Base-by-base conservation (phyloP, 2,888 invertebrate species). In the Epinotia brunnichana region DNA sequence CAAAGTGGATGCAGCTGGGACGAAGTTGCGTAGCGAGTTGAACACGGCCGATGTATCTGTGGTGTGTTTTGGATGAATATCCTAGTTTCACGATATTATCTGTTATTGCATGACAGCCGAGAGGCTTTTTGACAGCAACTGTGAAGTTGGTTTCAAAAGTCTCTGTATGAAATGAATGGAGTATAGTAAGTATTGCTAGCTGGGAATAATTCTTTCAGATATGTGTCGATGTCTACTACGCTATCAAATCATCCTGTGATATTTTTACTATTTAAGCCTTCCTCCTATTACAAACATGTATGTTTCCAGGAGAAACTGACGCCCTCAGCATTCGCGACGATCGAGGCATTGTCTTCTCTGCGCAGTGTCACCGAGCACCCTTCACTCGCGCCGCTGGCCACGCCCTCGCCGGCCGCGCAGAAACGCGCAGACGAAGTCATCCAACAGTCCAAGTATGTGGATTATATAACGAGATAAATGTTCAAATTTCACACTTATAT, bases 371-470 rank as follows among this genome's bases (percentile, higher is more conserved):
- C 82, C 2, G 83, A 83, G 24, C 76, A 80, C 2, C 81, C 82
- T 0, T 74, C 80, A 0, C 74, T 83, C 5, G 76, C 81, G 17
- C 87, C 88, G 0, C 59, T 54, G 0, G 76, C 74, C 0, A 74
- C 68, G 0, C 71, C 76, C 11, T 41, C 79, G 0, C 70, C 83
- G 0, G 62, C 78, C 0, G 82, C 81, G 0, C 81, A 82, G 0
- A 76, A 77, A 73, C 74, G 77, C 0, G 76, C 81, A 9, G 84
- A 86, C 1, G 85, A 87, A 0, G 75, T 89, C n/a, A 19, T 80
- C 4, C 78, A 80, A 15, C 79, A 82, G 63, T 83, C 86, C 35
- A 82, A 82, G 88, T 87, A 67, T 62, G 72, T 21, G 21, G 29
- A 7, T 9, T n/a, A 15, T n/a, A n/a, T n/a, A n/a, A n/a, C n/a